Base-by-base conservation (phyloP, 2,797 vertebrate genomes). In the Clarias platycephalus region DNA sequence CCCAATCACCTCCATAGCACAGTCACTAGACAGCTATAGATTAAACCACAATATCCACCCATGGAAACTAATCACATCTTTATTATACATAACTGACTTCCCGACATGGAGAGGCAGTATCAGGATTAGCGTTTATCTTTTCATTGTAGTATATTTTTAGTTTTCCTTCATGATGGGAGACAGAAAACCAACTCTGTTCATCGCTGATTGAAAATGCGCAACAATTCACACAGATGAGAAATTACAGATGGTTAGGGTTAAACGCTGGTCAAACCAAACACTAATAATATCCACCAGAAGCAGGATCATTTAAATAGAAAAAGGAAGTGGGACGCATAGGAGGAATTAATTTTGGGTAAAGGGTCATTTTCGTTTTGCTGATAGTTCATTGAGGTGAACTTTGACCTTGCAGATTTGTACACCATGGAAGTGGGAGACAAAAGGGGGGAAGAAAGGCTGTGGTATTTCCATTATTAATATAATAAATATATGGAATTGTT, bases 41-140 rank as follows among this genome's bases (percentile, higher is more conserved):
- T 76, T 58, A 77, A 77, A n/a, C 71, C 62, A 62, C 55, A 20
- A 66, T 37, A 82, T 57, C 66, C n/a, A 34, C 44, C 44, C 44
- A 20, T 62, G 62, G 13, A 60, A 77, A 44, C 2, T 16, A 82
- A 82, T 81, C n/a, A 31, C 71, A 4, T 24, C 2, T 34, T 55
- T 75, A 40, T 85, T 67, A 66, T 71, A 58, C 44, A 13, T 67
- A 20, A 76, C n/a, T 28, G 26, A 74, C 12, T 74, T 24, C 53
- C 44, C 12, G n/a, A 28, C 16, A 16, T 0, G 49, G 16, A 49
- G 4, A 22, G 55, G 31, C 5, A 24, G 31, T 0, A 24, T 37
- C 20, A 6, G 55, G 57, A 60, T 77, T 60, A 77, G 57, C 37
- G 31, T 58, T 37, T 60, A 28, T 10, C 55, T 77, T 77, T 77